Percentiles rank a stretch among this genome's conserved stretches.
Evolutionary conservation across 2,113 vertebrate species (phyloP).

Genomic region (Melanerpes formicivorus): DNA sequence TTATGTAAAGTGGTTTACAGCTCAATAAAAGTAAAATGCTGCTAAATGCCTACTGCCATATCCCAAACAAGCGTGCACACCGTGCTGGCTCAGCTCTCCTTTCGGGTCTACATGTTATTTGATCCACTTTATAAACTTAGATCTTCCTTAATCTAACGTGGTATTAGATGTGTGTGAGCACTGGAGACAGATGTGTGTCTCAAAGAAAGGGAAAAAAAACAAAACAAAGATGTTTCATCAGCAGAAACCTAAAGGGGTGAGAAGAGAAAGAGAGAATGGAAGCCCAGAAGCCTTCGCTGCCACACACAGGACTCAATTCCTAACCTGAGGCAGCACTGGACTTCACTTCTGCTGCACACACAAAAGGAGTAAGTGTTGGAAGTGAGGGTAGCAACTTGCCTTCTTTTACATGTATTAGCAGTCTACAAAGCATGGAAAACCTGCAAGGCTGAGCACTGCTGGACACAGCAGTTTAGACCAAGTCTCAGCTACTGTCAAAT

Average conservation of each 20-base stretch:
- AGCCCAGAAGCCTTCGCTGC: not conserved
- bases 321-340: not conserved
- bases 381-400: not conserved
- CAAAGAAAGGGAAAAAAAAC: not conserved
- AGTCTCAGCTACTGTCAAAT: not conserved
- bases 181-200: rapidly evolving
- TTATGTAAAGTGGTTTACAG: not conserved
- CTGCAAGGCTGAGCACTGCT: not conserved
- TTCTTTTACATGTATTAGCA: not conserved
- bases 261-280: not conserved
- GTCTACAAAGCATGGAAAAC: not conserved
- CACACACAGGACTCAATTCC: not conserved
- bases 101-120: not conserved
- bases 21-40: not conserved
- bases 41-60: not conserved
- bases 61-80: not conserved
- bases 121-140: not conserved
- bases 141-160: not conserved
- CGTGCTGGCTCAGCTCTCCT: not conserved
- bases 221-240: not conserved
- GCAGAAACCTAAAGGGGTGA: not conserved
- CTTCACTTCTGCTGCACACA: not conserved
- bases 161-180: not conserved
- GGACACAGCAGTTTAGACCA: not conserved
- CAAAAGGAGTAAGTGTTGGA: not conserved